Evolutionary conservation across 1,140 invertebrate genomes (phyloP), one percentile per base, ranked within the genome.

Genomic region (Drosophila miranda): DNA sequence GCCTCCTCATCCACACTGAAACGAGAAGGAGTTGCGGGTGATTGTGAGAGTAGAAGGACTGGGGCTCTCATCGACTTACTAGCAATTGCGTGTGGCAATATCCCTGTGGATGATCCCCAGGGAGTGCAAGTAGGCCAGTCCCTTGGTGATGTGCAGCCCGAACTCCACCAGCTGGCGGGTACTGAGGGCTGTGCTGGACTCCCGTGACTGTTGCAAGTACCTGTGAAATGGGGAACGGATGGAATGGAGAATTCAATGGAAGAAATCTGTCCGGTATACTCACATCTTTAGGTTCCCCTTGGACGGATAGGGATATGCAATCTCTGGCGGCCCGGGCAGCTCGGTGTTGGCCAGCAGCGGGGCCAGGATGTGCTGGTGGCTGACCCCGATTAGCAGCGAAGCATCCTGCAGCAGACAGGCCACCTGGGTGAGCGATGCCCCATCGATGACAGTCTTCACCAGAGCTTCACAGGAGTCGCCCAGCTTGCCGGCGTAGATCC

Each of bases 211-310:
- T 71, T 93, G 93, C 52, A 95, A 91, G 78, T 94, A 95, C 76
- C 94, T 95, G 75, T 19, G 74, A n/a, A 66, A 66, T 41, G 30
- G 0, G 8, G 2, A 0, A 7, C 26, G 38, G 19, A 59, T 7
- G n/a, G 49, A 6, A n/a, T 1, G 21, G 38, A 49, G 0, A n/a
- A 16, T 42, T 42, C 13, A 1, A 2, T 4, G 2, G 9, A n/a
- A 9, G 8, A 6, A n/a, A 28, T n/a, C 16, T 2, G 0, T 48
- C 14, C 3, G 14, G 5, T n/a, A 13, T 45, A 92, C 91, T 90
- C 93, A 97, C 95, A 95, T 94, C 91, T 98, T 98, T 13, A 99
- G 93, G 92, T 98, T 98, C 56, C 97, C 95, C 89, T 97, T 95
- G 62, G 93, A 92, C 45, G 94, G 93, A 91, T 95, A 95, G 38